These are phyloP conservation scores for Acropora yongei DNA, from an alignment of 64 coral and sea anemone genomes.

Conservation along the genomic window DNA sequence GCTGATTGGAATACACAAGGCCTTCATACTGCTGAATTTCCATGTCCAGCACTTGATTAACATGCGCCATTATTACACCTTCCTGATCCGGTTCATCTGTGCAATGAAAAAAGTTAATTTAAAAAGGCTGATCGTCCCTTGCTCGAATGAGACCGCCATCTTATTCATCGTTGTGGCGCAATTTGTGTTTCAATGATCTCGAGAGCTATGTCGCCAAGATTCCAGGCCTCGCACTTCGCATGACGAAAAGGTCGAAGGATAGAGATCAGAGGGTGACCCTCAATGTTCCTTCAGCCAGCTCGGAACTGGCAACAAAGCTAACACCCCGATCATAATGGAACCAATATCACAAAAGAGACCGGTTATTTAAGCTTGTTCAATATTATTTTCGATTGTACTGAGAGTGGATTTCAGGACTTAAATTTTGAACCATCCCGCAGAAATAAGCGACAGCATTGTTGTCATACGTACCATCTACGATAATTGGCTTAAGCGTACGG, in stretches of 20 bases:
- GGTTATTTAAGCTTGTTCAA: neutral
- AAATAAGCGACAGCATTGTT: too few species aligned
- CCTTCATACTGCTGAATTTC: conserved; percentile 67
- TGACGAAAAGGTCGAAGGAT: too few species aligned
- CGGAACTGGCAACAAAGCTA: neutral
- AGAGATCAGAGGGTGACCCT: too few species aligned
- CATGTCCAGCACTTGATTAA: conserved; percentile 30
- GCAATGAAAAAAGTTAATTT: neutral
- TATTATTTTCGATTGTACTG: neutral
- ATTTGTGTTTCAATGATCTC: too few species aligned
- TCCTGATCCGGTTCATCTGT: neutral
- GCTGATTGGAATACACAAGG: conserved; percentile 42
- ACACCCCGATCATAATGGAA: neutral
- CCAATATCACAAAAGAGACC: neutral
- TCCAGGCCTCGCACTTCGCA: too few species aligned
- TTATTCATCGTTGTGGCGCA: too few species aligned
- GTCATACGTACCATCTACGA: too few species aligned
- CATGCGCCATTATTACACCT: conserved; percentile 26
- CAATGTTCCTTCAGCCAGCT: too few species aligned
- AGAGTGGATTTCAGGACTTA: neutral
- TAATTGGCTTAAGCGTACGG: neutral
- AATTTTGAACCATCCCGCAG: neutral
- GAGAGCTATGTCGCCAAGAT: too few species aligned
- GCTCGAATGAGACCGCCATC: too few species aligned
- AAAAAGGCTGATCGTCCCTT: too few species aligned